Evolutionary conservation across 2,888 invertebrate species (phyloP), one percentile per base, ranked within the genome.

Genomic region (Maniola hyperantus): DNA sequence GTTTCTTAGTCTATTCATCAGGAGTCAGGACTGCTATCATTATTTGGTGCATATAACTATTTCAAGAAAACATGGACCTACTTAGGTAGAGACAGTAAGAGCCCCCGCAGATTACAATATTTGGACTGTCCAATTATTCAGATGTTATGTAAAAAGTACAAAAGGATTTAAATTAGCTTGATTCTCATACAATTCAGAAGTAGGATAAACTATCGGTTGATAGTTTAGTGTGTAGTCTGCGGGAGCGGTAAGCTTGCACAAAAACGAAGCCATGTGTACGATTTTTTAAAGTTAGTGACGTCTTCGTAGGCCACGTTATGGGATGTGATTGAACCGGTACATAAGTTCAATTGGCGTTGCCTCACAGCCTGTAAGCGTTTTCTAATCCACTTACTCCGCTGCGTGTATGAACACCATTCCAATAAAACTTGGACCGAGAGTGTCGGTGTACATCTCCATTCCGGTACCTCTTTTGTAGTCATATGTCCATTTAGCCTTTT

Each of bases 391-490:
- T 97, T 97, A 99, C 99, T 99, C 98, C 92, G 99, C 97, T 84
- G 99, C 99, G 93, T 97, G 96, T 88, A 97, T 97, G 95, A 99
- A 99, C 85, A 97, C 97, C 96, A 99, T 97, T 93, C 98, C 98
- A 93, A 98, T 97, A 95, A 99, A 99, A 81, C 99, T 97, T 79
- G 97, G 96, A 93, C 99, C 99, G 93, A 99, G 95, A 83, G 97
- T 98, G 94, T 99, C 99, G 85, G 99, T 99, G 95, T 99, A 99
- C 98, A 99, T 99, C 96, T 99, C 99, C 98, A 99, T 99, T 85
- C 99, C 99, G 82, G 99, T 99, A 89, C 99, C 99, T 86, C 99
- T 96, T 91, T 99, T 96, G 95, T 99, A 99, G 95, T 99, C 99
- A 95, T 99, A 98, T 95, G 98, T 98, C 99, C 99, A 99, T 92